Evolutionary conservation across 2,888 invertebrate species (phyloP).

Genomic region (Melanostoma mellinum): DNA sequence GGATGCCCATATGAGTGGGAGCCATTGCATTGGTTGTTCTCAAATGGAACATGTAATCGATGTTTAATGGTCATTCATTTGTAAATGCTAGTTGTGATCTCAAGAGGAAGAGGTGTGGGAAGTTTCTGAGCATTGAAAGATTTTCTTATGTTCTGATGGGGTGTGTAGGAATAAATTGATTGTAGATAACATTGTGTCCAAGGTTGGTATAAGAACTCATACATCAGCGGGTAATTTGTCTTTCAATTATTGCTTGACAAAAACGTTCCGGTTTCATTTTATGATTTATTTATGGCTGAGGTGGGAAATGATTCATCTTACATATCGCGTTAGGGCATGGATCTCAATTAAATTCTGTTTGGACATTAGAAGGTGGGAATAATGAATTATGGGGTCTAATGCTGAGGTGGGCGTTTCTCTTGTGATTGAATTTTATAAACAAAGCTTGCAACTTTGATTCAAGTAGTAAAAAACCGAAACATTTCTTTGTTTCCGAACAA

Average conservation of each 20-base stretch:
- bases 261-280: conserved; percentile 19
- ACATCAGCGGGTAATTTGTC: conserved; percentile 53
- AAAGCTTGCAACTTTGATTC: no score
- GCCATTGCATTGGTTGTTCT: conserved; percentile 20
- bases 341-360: no score
- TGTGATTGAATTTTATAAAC: no score
- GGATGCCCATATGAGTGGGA: conserved; percentile 57
- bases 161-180: conserved; percentile 34
- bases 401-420: no score
- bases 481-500: no score
- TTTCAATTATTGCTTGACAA: conserved; percentile 52
- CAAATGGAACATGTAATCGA: conserved; percentile 56
- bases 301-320: conserved; percentile 31
- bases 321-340: not conserved
- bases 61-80: conserved; percentile 58
- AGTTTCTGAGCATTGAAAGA: not conserved
- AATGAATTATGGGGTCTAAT: no score
- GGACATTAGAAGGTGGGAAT: not conserved
- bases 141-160: not conserved
- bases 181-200: conserved; percentile 35
- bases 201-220: conserved; percentile 25
- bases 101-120: conserved; percentile 27
- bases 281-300: conserved; percentile 23
- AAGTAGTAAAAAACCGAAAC: no score
- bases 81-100: conserved; percentile 25